Percentiles rank a stretch among this genome's conserved stretches.
Evolutionary conservation across 2,113 vertebrate species (phyloP).

Genomic region (Tetrao urogallus): DNA sequence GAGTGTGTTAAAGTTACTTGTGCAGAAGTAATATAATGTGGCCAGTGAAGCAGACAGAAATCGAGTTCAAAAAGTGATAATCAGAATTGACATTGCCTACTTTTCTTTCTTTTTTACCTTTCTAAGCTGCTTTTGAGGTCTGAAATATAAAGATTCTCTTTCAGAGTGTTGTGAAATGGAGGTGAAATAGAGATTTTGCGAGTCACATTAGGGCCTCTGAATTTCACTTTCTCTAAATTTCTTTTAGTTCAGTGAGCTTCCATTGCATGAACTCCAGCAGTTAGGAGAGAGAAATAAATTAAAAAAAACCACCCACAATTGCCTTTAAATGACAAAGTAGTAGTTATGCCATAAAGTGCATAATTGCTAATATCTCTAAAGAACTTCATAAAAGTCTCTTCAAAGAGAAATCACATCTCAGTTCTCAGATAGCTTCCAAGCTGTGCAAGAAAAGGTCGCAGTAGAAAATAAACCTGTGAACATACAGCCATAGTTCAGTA

Average conservation of each 20-base stretch:
- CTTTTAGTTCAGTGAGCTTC: background rate
- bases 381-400: background rate
- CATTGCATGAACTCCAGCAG: background rate
- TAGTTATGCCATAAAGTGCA: background rate
- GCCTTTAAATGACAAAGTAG: background rate
- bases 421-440: background rate
- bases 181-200: background rate
- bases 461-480: background rate
- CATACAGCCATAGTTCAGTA: background rate
- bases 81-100: background rate
- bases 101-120: background rate
- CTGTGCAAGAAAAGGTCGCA: background rate
- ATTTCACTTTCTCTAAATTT: background rate
- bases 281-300: background rate
- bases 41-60: background rate
- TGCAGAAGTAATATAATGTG: background rate
- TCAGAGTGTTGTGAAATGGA: background rate
- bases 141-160: background rate
- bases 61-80: background rate
- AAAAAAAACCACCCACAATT: background rate
- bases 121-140: background rate
- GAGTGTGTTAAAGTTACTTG: background rate
- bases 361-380: background rate
- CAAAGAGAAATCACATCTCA: background rate
- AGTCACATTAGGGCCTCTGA: background rate